Evolutionary conservation across 2,797 vertebrate species (phyloP).

Genomic region (Chrysolophus pictus): DNA sequence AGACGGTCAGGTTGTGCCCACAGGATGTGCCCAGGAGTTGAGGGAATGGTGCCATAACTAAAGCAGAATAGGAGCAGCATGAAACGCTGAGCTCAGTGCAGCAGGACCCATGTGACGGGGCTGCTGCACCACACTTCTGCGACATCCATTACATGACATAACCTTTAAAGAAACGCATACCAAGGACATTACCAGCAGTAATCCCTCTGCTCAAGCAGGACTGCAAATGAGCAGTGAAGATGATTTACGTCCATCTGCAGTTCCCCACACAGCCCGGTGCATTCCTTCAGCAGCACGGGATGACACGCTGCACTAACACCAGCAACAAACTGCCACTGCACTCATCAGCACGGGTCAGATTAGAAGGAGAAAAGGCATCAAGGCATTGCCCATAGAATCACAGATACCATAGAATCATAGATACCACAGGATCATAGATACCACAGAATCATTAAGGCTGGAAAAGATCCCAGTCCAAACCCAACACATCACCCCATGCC

Average conservation of each 20-base stretch:
- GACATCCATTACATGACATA: not conserved
- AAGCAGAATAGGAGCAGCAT: not conserved
- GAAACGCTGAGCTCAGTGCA: not conserved
- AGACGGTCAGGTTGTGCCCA: not conserved
- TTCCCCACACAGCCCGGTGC: not conserved
- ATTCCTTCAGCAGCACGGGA: not conserved
- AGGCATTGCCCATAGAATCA: not conserved
- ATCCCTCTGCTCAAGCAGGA: not conserved
- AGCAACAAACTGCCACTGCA: too few species aligned
- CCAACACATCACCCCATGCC: too few species aligned
- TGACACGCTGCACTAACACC: not conserved
- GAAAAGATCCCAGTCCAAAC: too few species aligned
- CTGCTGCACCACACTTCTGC: not conserved
- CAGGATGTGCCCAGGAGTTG: not conserved
- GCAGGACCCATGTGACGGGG: not conserved
- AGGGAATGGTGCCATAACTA: not conserved
- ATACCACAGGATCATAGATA: not conserved
- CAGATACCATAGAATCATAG: not conserved
- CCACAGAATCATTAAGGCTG: too few species aligned
- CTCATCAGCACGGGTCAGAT: not conserved
- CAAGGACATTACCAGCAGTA: not conserved
- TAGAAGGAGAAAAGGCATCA: not conserved
- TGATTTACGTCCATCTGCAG: not conserved
- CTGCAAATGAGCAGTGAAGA: not conserved
- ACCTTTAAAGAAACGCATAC: not conserved